Evolutionary conservation across 1,140 invertebrate species (phyloP).

Genomic region (Panulirus ornatus): DNA sequence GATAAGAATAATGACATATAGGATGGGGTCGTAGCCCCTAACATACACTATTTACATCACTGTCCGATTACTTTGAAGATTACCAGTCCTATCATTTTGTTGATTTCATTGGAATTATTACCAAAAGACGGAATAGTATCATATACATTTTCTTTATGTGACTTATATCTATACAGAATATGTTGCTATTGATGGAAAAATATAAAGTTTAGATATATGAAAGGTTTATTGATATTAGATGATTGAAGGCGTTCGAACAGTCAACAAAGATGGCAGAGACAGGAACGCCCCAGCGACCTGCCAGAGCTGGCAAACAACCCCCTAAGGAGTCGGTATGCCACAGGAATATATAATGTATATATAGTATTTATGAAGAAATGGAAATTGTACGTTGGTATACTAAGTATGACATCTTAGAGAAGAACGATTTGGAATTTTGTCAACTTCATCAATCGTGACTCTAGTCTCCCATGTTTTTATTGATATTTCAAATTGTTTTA

Average conservation of each 20-base stretch:
- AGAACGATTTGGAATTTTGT: too few species aligned
- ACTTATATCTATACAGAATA: neutral
- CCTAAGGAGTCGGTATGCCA: slow-evolving; percentile 57
- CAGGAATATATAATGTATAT: too few species aligned
- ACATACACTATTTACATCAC: neutral
- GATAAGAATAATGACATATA: too few species aligned
- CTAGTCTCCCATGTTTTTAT: too few species aligned
- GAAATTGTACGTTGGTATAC: too few species aligned
- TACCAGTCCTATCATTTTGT: neutral
- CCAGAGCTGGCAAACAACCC: slow-evolving; percentile 50
- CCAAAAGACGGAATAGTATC: neutral
- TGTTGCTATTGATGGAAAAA: too few species aligned
- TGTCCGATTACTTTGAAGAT: neutral
- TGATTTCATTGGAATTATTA: neutral
- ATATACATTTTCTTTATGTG: neutral
- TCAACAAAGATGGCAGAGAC: slow-evolving; percentile 64
- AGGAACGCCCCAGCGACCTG: slow-evolving; percentile 61
- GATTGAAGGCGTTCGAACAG: neutral
- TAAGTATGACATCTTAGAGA: too few species aligned
- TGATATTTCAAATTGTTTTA: too few species aligned
- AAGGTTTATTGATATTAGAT: neutral
- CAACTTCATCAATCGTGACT: too few species aligned
- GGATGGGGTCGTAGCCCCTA: neutral
- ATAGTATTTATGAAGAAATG: too few species aligned
- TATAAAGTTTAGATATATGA: neutral